Evolutionary conservation across 2,113 vertebrate genomes (phyloP).

Genomic region (Argyrosomus japonicus): DNA sequence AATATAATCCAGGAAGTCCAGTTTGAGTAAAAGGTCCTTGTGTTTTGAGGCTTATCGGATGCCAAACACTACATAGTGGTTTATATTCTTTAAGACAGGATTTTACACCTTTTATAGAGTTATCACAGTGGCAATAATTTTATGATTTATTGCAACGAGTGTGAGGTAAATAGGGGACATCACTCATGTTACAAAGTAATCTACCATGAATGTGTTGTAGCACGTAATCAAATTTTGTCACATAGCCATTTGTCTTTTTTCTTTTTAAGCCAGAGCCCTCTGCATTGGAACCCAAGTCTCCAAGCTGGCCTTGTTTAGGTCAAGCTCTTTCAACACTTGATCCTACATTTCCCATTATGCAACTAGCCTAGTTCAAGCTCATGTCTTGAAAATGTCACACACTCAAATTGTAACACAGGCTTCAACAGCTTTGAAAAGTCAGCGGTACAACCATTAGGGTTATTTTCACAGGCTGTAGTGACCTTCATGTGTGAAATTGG

Average conservation of each 20-base stretch:
- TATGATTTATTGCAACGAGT: background rate
- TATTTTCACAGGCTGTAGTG: background rate
- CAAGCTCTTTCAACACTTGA: background rate
- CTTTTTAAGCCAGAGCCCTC: too few species aligned
- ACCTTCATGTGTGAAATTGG: background rate
- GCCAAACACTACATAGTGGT: background rate
- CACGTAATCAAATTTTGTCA: too few species aligned
- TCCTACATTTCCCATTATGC: background rate
- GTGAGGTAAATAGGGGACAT: background rate
- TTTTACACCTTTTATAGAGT: background rate
- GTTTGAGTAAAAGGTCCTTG: background rate
- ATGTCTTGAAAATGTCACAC: background rate
- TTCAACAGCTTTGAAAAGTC: background rate
- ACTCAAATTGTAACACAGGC: background rate
- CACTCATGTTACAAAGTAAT: background rate
- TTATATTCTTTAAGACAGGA: too few species aligned
- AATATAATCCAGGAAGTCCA: background rate
- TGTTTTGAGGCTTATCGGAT: background rate
- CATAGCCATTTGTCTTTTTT: too few species aligned
- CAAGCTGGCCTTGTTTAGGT: background rate
- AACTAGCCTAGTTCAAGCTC: too few species aligned
- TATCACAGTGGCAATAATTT: background rate
- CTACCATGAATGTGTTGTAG: too few species aligned
- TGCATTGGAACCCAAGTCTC: too few species aligned
- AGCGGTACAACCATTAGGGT: background rate